A percentile compares a stretch with the other conserved stretches of the same genome.
Evolutionary conservation across 2,797 vertebrate genomes (phyloP).

Genomic region (Myotis pilosus): DNA sequence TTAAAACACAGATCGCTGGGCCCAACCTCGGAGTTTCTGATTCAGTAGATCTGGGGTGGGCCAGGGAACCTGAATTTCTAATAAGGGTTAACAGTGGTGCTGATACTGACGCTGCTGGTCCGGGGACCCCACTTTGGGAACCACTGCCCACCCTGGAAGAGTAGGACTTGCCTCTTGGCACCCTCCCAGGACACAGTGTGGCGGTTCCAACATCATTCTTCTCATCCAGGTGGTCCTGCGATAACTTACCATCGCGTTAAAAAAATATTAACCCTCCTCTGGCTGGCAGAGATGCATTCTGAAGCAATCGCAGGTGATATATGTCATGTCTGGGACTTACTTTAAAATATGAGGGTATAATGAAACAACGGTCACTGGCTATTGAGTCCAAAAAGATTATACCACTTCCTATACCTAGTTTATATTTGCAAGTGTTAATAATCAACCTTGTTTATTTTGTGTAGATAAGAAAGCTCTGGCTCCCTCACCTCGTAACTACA

Average conservation of each 20-base stretch:
- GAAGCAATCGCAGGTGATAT: background rate
- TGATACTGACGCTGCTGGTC: background rate
- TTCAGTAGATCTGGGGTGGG: background rate
- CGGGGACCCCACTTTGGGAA: background rate
- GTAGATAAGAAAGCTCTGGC: background rate
- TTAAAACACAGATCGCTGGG: background rate
- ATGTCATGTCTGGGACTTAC: background rate
- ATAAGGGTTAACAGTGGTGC: background rate
- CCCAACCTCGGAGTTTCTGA: background rate
- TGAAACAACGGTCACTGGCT: background rate
- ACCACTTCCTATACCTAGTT: background rate
- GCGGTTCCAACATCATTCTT: background rate
- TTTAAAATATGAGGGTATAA: background rate
- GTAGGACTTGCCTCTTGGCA: background rate
- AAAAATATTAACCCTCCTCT: background rate
- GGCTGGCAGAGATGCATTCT: background rate
- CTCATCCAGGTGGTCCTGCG: background rate
- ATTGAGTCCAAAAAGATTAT: background rate
- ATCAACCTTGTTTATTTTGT: background rate
- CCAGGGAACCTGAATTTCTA: background rate
- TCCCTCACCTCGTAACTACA: background rate
- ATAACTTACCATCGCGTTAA: background rate
- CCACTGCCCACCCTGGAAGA: background rate
- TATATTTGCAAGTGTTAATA: background rate
- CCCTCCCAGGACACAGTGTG: background rate